Evolutionary conservation across 1,140 invertebrate genomes (phyloP).

Genomic region (Dryas iulia): DNA sequence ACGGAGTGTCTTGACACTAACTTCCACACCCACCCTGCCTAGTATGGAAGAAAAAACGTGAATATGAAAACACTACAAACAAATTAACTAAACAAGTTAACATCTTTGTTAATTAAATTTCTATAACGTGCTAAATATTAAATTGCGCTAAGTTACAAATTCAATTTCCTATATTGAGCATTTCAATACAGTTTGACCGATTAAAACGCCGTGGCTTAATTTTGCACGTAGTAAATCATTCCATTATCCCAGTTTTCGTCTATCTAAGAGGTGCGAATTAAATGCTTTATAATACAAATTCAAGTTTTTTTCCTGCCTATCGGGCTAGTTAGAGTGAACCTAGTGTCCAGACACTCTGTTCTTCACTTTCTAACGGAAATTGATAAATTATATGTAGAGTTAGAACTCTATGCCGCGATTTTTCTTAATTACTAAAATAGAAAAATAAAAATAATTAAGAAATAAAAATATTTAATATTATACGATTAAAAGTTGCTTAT

Average conservation of each 20-base stretch:
- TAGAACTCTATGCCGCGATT: too few species aligned
- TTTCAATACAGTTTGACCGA: neutral
- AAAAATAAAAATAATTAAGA: too few species aligned
- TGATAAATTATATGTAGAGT: too few species aligned
- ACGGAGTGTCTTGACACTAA: too few species aligned
- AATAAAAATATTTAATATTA: too few species aligned
- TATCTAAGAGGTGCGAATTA: neutral
- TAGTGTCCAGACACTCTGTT: neutral
- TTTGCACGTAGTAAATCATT: neutral
- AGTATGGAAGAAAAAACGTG: too few species aligned
- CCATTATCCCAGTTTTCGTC: neutral
- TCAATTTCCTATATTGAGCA: neutral
- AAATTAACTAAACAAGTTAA: neutral
- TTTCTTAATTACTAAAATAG: too few species aligned
- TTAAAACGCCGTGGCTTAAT: neutral
- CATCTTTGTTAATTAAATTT: neutral
- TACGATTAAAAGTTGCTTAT: too few species aligned
- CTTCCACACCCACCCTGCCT: too few species aligned
- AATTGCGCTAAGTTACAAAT: neutral
- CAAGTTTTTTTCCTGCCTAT: neutral
- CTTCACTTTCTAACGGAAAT: too few species aligned
- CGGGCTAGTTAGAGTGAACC: neutral
- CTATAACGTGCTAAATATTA: neutral
- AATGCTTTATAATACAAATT: too few species aligned
- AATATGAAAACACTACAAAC: too few species aligned